Evolutionary conservation across 2,797 vertebrate species (phyloP).

Genomic region (Holocentrus rufus): DNA sequence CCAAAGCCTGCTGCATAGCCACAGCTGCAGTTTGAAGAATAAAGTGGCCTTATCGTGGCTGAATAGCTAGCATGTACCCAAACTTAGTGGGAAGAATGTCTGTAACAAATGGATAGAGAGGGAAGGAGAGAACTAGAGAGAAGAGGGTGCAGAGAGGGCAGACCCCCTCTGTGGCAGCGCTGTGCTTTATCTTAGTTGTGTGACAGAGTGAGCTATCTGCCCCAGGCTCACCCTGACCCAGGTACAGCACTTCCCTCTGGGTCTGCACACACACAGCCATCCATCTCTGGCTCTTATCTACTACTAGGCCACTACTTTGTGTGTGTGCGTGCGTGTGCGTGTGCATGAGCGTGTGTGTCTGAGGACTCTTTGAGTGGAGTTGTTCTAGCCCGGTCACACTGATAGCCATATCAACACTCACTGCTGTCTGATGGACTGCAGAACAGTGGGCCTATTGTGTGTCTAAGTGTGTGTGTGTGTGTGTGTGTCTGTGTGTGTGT

Average conservation of each 20-base stretch:
- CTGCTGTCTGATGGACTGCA: constrained; percentile 68
- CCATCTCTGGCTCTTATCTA: constrained; percentile 66
- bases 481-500: constrained; percentile 14
- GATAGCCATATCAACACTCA: constrained; percentile 74
- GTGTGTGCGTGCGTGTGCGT: constrained; percentile 14
- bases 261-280: constrained; percentile 29
- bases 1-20: too few relatives aligned
- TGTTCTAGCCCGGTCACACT: constrained; percentile 62
- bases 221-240: constrained; percentile 51
- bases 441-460: constrained; percentile 70
- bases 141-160: constrained; percentile 18
- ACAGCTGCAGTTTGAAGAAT: too few relatives aligned
- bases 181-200: constrained; percentile 38
- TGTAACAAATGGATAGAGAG: background rate
- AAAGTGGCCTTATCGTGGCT: background rate
- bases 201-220: constrained; percentile 51
- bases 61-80: constrained; percentile 1
- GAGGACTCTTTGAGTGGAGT: constrained; percentile 53
- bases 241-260: constrained; percentile 38
- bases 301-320: constrained; percentile 34
- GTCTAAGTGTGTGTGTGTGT: constrained; percentile 37
- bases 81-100: background rate
- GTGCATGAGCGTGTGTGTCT: constrained; percentile 52
- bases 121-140: constrained; percentile 1
- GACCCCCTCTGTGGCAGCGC: constrained; percentile 33